phyloP scores from a whole-genome alignment of 2,113 vertebrate species.

The Halcyon senegalensis region DNA sequence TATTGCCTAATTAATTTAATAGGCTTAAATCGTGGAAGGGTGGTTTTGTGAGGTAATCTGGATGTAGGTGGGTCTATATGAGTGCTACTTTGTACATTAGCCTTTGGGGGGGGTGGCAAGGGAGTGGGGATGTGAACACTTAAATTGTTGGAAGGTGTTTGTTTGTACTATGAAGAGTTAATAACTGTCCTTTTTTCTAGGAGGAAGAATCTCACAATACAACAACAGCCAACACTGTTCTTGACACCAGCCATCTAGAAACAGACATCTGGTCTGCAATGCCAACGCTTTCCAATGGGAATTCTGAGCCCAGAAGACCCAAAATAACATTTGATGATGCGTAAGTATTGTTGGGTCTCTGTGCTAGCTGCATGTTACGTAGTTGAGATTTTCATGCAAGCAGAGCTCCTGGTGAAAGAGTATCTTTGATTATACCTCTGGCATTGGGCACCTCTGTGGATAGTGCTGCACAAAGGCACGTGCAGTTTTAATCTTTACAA shows the following conservation, averaged over 20 bases:
- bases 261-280: conserved; percentile 86
- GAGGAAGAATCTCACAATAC: conserved; percentile 81
- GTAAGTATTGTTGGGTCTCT: conserved; percentile 76
- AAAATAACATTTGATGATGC: conserved; percentile 91
- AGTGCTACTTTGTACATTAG: background rate
- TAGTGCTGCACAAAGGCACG: conserved; percentile 13
- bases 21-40: background rate
- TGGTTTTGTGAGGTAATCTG: background rate
- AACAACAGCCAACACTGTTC: conserved; percentile 77
- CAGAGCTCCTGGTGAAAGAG: background rate
- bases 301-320: conserved; percentile 84
- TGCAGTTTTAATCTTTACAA: conserved; percentile 46
- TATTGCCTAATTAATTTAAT: background rate
- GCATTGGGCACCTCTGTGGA: background rate
- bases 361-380: background rate
- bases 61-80: background rate
- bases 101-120: background rate
- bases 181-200: conserved; percentile 64
- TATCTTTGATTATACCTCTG: background rate
- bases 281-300: conserved; percentile 78
- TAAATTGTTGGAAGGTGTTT: background rate
- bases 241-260: conserved; percentile 87
- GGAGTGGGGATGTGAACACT: background rate
- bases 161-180: background rate
- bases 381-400: background rate